Base-by-base conservation (phyloP, 1,140 invertebrate species). In the Ladona fulva region DNA sequence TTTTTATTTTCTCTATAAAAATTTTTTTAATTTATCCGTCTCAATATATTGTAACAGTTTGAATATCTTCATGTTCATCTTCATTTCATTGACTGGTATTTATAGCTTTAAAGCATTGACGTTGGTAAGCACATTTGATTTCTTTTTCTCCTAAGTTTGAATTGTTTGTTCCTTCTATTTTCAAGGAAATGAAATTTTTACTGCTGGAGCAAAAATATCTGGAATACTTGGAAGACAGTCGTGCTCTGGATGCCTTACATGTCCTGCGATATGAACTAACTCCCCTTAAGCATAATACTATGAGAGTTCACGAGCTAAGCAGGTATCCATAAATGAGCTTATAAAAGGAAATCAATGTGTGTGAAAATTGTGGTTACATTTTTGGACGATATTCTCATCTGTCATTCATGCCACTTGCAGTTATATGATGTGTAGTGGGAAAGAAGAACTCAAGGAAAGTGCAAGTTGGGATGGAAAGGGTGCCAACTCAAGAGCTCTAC, bases 131-230 rank as follows among this genome's bases (percentile, higher is more conserved):
- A n/a, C n/a, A 37, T 37, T 37, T 37, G 29, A 37, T 37, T 37
- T 5, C 1, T 37, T 37, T 37, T 8, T 5, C 1, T 37, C 29
- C 8, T 8, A 5, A 5, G 1, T 37, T 37, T 5, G 8, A 37
- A 37, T 37, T 37, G 29, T 37, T 37, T 37, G 29, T 8, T 37
- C 29, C 14, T 12, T 66, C 52, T 22, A 12, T 12, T 6, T 78
- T 25, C 52, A 22, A 96, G 94, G 95, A 98, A 89, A 98, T 99
- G 96, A 96, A 95, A 85, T 98, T 98, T 89, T 89, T 97, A 81
- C 87, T 99, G 78, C 86, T 98, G 81, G 96, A 99, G 86, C 96
- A 99, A 88, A 98, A 99, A 86, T 99, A 98, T 87, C 87, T 99
- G 80, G 97, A 99, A 88, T 92, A 92, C 85, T 88, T 99, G 81